phyloP scores from a whole-genome alignment of 2,888 invertebrate genomes.

The Apamea epomidion region DNA sequence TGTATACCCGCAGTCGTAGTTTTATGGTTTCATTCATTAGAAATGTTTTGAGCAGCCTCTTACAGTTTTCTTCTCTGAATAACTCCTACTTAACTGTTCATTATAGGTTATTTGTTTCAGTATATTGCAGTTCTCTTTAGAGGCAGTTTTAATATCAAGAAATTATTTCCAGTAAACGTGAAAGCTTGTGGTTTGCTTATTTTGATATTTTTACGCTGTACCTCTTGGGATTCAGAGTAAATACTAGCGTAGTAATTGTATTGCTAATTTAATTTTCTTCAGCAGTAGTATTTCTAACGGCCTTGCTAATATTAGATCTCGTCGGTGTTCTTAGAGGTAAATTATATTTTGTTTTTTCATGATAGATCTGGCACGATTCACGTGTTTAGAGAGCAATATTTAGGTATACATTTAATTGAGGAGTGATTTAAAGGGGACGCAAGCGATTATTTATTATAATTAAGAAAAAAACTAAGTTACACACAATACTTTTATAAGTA shows the following conservation, averaged over 20 bases:
- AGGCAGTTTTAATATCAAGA: slow-evolving; percentile 13
- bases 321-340: not conserved
- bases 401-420: not conserved
- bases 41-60: slow-evolving; percentile 14
- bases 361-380: not conserved
- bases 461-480: not conserved
- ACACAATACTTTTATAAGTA: not conserved
- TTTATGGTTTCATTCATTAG: slow-evolving; percentile 33
- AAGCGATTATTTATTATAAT: not conserved
- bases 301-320: not conserved
- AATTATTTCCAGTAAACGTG: slow-evolving; percentile 8
- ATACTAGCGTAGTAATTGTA: not conserved
- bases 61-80: slow-evolving; percentile 21
- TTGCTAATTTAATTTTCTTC: slow-evolving; percentile 11
- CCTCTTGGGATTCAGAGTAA: slow-evolving; percentile 1
- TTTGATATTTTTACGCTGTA: slow-evolving; percentile 21
- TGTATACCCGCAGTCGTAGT: not conserved
- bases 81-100: slow-evolving; percentile 2
- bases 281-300: slow-evolving; percentile 2
- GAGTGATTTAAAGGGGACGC: not conserved
- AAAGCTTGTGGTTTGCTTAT: not conserved
- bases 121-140: slow-evolving; percentile 15
- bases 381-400: not conserved
- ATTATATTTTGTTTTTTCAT: not conserved
- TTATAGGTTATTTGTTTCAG: slow-evolving; percentile 21